Evolutionary conservation across 2,797 vertebrate species (phyloP).

Genomic region (Holocentrus rufus): DNA sequence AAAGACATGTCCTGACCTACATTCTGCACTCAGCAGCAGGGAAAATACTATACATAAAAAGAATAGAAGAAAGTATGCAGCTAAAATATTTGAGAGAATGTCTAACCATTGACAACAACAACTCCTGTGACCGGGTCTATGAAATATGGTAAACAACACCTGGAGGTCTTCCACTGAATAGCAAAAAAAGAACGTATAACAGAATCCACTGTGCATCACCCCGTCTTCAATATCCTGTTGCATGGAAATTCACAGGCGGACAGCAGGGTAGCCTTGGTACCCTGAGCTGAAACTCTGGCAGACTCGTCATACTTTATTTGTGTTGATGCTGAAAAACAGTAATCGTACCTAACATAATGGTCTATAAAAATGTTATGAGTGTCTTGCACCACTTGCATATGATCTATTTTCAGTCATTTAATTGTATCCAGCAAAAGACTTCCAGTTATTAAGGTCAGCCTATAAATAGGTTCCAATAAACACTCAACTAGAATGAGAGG

Average conservation of each 20-base stretch:
- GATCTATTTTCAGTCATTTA: constrained; percentile 45
- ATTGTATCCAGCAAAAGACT: constrained; percentile 52
- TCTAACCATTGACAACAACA: not conserved
- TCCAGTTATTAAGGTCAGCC: constrained; percentile 63
- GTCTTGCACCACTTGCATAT: constrained; percentile 23
- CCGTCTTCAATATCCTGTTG: constrained; percentile 47
- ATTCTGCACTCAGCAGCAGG: not conserved
- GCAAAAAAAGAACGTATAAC: constrained; percentile 21
- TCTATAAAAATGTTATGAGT: constrained; percentile 20
- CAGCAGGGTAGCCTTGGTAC: constrained; percentile 5
- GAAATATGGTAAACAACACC: constrained; percentile 30
- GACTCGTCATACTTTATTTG: constrained; percentile 5
- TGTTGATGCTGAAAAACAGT: constrained; percentile 30
- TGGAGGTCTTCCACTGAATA: constrained; percentile 19
- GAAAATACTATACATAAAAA: not conserved
- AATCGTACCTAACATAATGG: constrained; percentile 25
- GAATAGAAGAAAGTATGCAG: no score
- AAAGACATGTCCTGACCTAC: not conserved
- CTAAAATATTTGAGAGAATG: constrained; percentile 2
- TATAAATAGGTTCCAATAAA: constrained; percentile 63
- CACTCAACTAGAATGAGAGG: constrained; percentile 37
- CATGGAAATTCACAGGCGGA: constrained; percentile 20
- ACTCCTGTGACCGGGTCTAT: constrained; percentile 4
- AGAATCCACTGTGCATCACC: constrained; percentile 47
- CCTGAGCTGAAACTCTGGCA: constrained; percentile 6